Conservation (phyloP, 2,113 vertebrate species). For the Aleadryas rufinucha region DNA sequence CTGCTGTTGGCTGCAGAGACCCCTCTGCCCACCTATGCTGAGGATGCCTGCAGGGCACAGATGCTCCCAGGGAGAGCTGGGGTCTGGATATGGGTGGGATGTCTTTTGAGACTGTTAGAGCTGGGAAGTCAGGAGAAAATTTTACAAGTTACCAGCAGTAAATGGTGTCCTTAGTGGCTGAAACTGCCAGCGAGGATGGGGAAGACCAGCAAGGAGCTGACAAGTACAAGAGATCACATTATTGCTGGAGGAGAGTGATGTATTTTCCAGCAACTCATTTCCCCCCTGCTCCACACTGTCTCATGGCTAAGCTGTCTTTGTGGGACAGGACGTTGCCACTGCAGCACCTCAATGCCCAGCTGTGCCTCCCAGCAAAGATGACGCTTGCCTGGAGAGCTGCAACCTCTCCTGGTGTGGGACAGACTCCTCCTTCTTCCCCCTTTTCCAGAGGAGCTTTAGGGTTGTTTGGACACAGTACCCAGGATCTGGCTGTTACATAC, state of each 20-base stretch:
- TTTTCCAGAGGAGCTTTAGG: not conserved
- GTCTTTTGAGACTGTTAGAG: not conserved
- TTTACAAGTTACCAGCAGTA: not conserved
- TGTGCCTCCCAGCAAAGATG: not conserved
- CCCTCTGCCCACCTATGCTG: not conserved
- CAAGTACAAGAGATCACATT: not conserved
- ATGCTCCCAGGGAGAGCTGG: not conserved
- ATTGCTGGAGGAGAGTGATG: not conserved
- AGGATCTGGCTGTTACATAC: not conserved
- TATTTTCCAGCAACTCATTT: conserved; percentile 18
- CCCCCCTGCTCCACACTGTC: not conserved
- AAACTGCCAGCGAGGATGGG: accelerated
- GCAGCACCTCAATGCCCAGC: not conserved
- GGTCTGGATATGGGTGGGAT: not conserved
- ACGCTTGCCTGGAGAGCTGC: not conserved
- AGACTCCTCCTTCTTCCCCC: not conserved
- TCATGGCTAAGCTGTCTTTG: not conserved
- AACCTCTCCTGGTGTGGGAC: not conserved
- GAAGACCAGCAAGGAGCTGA: not conserved
- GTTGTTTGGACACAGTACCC: accelerated
- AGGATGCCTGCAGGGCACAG: accelerated
- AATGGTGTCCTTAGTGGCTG: not conserved
- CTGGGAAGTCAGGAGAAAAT: not conserved
- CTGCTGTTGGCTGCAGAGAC: not conserved
- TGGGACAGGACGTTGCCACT: not conserved